phyloP scores from a whole-genome alignment of 2,113 vertebrate species.

The Phocoena phocoena region DNA sequence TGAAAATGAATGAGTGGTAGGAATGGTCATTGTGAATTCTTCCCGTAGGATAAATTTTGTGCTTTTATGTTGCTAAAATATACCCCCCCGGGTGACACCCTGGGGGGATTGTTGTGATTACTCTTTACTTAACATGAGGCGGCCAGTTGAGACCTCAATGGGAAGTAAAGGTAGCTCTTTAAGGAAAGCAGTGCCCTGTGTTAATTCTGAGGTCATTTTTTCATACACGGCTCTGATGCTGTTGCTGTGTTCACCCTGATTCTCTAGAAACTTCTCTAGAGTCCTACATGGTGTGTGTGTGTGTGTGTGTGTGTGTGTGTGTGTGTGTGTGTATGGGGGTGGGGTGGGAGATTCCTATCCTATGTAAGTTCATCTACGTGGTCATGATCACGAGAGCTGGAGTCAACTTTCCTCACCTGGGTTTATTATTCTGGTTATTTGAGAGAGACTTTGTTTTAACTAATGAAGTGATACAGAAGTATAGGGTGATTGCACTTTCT shows the following conservation, averaged over 20 bases:
- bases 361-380: background rate
- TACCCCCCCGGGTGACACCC: background rate
- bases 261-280: background rate
- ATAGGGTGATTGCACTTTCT: background rate
- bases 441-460: background rate
- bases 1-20: background rate
- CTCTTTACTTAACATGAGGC: background rate
- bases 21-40: background rate
- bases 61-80: background rate
- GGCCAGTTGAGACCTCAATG: background rate
- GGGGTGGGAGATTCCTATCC: no score
- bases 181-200: background rate
- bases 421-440: background rate
- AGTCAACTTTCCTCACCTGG: background rate
- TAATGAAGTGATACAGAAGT: background rate
- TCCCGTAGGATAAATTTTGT: background rate
- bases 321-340: fast-evolving
- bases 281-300: background rate
- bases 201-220: background rate
- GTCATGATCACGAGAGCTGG: background rate
- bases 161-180: background rate
- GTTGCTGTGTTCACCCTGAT: background rate
- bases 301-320: background rate
- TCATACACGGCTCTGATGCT: background rate
- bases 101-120: background rate